Base-by-base conservation (phyloP, 2,888 invertebrate genomes). In the Podotricha telesiphe region DNA sequence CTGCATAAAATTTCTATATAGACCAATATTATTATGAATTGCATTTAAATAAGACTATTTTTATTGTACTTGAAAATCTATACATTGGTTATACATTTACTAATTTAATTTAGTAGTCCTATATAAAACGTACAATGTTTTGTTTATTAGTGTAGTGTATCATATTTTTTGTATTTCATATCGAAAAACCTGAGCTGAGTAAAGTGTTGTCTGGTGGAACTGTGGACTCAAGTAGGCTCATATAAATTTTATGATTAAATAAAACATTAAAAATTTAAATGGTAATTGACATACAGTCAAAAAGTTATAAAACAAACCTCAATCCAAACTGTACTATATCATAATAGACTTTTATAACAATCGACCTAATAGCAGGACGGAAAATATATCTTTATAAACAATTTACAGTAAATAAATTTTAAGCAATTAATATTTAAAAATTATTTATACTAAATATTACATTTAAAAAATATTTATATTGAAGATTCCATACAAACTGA, bases 351-450 rank as follows among this genome's bases (percentile, higher is more conserved):
- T 34, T 5, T 19, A 2, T 28, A 55, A 34, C 6, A 17, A 17
- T 55, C 55, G 17, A 37, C 6, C 55, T 34, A 17, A 55, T 17
- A 55, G 28, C 34, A 17, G 34, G 55, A 55, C 55, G 55, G 55
- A 55, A 55, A 55, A 11, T 55, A 15, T 53, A 28, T 8, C 7
- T 15, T 28, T n/a, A n/a, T 15, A n/a, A 28, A 20, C 22, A 50
- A 50, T n/a, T n/a, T 53, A 28, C 7, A 53, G n/a, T n/a, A 28
- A 28, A 28, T 28, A 4, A 28, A 28, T 28, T 28, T 28, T 28
- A 28, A 6, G 28, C 28, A 28, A 28, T 28, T 28, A 4, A 28
- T n/a, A n/a, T n/a, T n/a, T n/a, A n/a, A n/a, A n/a, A n/a, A n/a
- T n/a, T n/a, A n/a, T n/a, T n/a, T n/a, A n/a, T n/a, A n/a, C n/a